phyloP scores from a whole-genome alignment of 2,113 vertebrate species.

The Gopherus flavomarginatus region DNA sequence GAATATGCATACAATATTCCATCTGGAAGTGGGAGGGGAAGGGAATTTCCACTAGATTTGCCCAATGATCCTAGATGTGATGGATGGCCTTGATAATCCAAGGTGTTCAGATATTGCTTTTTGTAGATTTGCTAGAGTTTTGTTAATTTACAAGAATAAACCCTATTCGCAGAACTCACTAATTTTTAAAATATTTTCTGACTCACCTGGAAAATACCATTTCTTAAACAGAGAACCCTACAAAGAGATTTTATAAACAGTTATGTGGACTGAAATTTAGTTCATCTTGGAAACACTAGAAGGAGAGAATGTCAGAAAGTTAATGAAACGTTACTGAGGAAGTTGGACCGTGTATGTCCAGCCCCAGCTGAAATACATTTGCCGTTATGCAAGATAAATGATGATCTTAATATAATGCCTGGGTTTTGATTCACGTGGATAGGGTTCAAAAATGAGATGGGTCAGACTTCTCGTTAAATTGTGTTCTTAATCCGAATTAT shows the following conservation, averaged over 20 bases:
- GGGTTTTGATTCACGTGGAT: background rate
- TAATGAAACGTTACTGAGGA: background rate
- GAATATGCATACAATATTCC: background rate
- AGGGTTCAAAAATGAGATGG: background rate
- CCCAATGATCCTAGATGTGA: background rate
- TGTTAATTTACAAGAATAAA: background rate
- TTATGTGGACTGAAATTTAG: background rate
- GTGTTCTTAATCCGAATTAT: background rate
- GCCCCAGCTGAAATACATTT: rapidly evolving
- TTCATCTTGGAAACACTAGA: background rate
- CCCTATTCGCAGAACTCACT: background rate
- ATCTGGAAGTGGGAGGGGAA: background rate
- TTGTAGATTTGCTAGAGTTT: background rate
- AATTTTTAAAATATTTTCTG: background rate
- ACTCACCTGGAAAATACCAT: background rate
- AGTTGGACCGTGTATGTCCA: background rate
- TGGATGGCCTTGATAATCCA: background rate
- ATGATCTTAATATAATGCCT: background rate
- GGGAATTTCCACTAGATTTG: background rate
- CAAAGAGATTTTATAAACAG: background rate
- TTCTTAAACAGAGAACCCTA: background rate
- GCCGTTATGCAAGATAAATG: background rate
- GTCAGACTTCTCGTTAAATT: background rate
- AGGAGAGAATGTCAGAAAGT: background rate
- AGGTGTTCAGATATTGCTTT: background rate